These are phyloP conservation scores for Aporrectodea caliginosa DNA, from an alignment of 1,140 invertebrate genomes.

Conservation along the genomic window DNA sequence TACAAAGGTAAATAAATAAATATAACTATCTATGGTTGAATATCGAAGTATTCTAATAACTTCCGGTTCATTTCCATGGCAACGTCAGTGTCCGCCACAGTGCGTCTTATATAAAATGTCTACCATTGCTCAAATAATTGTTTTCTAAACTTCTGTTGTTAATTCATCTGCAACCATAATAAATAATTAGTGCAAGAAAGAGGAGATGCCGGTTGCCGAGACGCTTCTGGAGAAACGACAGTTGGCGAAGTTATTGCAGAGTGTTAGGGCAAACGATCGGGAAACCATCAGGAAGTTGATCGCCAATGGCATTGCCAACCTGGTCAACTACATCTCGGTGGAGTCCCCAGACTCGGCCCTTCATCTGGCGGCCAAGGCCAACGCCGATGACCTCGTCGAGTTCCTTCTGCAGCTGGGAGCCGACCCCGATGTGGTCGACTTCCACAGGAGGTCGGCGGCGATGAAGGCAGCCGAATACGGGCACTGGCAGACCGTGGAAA, in stretches of 20 bases:
- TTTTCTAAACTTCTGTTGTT: too few species aligned
- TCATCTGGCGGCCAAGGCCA: slow-evolving; percentile 37
- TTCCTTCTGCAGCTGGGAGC: slow-evolving; percentile 52
- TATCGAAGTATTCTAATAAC: too few species aligned
- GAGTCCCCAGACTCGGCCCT: slow-evolving; percentile 33
- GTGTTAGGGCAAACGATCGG: slow-evolving; percentile 51
- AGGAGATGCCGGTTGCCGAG: slow-evolving; percentile 5
- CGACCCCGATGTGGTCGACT: slow-evolving; percentile 55
- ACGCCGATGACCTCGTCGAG: slow-evolving; percentile 54
- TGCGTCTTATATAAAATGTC: too few species aligned
- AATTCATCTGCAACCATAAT: too few species aligned
- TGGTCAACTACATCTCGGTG: slow-evolving; percentile 56
- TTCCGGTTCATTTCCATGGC: too few species aligned
- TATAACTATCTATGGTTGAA: too few species aligned
- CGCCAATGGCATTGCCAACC: slow-evolving; percentile 49
- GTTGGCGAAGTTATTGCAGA: slow-evolving; percentile 55
- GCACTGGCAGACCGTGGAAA: slow-evolving; percentile 52
- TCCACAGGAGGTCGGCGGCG: slow-evolving; percentile 49
- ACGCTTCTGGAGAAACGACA: slow-evolving; percentile 48
- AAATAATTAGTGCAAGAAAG: neutral
- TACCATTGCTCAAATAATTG: too few species aligned
- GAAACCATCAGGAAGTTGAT: slow-evolving; percentile 51
- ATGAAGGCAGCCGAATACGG: slow-evolving; percentile 56
- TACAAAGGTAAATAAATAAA: too few species aligned
- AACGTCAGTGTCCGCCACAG: too few species aligned